These are phyloP conservation scores for Trissolcus brochymenae DNA, from an alignment of 2,888 invertebrate species.

Conservation along the genomic window DNA sequence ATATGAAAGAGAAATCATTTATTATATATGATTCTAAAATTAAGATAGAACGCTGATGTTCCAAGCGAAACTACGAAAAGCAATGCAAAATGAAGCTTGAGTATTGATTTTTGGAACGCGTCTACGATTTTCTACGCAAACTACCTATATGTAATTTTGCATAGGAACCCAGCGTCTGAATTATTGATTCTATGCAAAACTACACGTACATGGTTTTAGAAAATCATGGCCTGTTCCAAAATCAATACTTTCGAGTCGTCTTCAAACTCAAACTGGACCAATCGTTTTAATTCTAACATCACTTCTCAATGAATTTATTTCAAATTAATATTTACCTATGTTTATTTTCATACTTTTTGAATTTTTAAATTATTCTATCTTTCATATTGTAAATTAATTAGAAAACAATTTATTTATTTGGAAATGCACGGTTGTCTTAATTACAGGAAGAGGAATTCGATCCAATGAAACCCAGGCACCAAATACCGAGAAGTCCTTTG, in stretches of 20 bases:
- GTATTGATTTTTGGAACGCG: conserved; percentile 55
- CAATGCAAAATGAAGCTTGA: conserved; percentile 44
- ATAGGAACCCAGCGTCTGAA: conserved; percentile 52
- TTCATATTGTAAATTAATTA: background rate
- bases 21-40: too few species aligned
- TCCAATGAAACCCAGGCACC: conserved; percentile 66
- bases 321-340: conserved; percentile 10
- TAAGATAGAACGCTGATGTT: too few species aligned
- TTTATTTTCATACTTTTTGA: background rate
- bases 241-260: conserved; percentile 28
- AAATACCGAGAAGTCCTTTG: conserved; percentile 64
- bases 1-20: too few species aligned
- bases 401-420: too few species aligned
- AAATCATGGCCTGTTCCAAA: conserved; percentile 34
- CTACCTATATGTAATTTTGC: conserved; percentile 55
- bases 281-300: background rate
- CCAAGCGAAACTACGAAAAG: conserved; percentile 30
- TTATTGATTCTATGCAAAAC: conserved; percentile 58
- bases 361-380: background rate
- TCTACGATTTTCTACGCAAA: conserved; percentile 57
- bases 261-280: background rate
- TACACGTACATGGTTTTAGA: conserved; percentile 47
- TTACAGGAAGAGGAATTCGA: conserved; percentile 57
- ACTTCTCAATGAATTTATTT: background rate
- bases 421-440: background rate